Evolutionary conservation across 2,113 vertebrate species (phyloP).

Genomic region (Cromileptes altivelis): DNA sequence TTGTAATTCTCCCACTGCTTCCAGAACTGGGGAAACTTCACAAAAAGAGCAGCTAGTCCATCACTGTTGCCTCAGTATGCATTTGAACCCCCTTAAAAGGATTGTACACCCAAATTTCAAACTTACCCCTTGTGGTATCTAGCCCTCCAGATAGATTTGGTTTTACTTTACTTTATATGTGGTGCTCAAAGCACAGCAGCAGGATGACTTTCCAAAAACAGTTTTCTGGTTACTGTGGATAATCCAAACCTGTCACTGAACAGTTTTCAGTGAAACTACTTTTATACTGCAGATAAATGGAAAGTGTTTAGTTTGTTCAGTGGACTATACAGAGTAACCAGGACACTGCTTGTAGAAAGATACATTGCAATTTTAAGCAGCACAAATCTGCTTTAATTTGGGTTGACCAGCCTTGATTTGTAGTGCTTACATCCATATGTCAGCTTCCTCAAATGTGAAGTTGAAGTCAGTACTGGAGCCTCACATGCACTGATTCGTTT

Average conservation of each 20-base stretch:
- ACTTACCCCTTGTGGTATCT: neutral
- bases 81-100: neutral
- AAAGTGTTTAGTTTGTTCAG: neutral
- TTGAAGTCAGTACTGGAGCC: neutral
- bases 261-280: slow-evolving; percentile 2
- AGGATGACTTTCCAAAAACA: neutral
- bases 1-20: neutral
- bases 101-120: neutral
- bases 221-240: neutral
- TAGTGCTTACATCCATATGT: neutral
- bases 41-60: neutral
- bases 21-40: neutral
- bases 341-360: neutral
- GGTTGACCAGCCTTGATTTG: neutral
- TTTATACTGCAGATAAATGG: neutral
- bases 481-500: too few species aligned
- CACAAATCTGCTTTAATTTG: neutral
- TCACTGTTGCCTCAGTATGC: neutral
- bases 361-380: neutral
- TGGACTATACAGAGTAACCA: neutral
- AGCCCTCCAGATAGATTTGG: neutral
- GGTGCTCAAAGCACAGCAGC: neutral
- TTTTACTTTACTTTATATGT: neutral
- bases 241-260: neutral
- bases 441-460: neutral